These are phyloP conservation scores for Coptotermes formosanus DNA, from an alignment of 1,140 invertebrate genomes.

Conservation along the genomic window DNA sequence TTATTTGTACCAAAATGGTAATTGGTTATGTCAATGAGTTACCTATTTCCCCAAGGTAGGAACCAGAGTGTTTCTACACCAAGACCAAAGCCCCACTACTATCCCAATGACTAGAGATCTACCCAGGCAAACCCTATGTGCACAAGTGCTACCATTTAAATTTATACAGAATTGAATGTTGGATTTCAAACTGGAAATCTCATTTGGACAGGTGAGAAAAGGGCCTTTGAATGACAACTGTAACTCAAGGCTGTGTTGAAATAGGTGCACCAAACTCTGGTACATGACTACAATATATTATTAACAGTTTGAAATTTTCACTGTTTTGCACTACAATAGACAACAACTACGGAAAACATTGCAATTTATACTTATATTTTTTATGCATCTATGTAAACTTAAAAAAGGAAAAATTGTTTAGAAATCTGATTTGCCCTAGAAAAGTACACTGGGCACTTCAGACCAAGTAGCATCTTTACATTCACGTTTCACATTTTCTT, in stretches of 20 bases:
- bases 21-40: slow-evolving; percentile 35
- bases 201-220: slow-evolving; percentile 29
- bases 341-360: slow-evolving; percentile 36
- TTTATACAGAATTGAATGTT: slow-evolving; percentile 24
- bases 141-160: slow-evolving; percentile 33
- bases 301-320: slow-evolving; percentile 31
- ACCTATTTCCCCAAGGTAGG: slow-evolving; percentile 36
- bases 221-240: slow-evolving; percentile 26
- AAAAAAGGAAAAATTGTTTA: slow-evolving; percentile 35
- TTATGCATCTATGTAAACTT: slow-evolving; percentile 34
- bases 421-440: slow-evolving; percentile 32
- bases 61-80: slow-evolving; percentile 37
- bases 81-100: slow-evolving; percentile 35
- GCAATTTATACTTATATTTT: slow-evolving; percentile 34
- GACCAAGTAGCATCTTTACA: slow-evolving; percentile 35
- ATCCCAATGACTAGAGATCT: slow-evolving; percentile 36
- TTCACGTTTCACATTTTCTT: slow-evolving; percentile 36
- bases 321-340: slow-evolving; percentile 33
- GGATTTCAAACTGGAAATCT: slow-evolving; percentile 27
- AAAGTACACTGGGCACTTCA: slow-evolving; percentile 33
- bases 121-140: slow-evolving; percentile 36
- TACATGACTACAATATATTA: slow-evolving; percentile 32
- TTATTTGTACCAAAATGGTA: slow-evolving; percentile 39
- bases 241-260: slow-evolving; percentile 33
- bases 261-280: slow-evolving; percentile 32